Evolutionary conservation across 2,797 vertebrate species (phyloP), one percentile per base, ranked within the genome.

Genomic region (Odontamblyopus rebecca): DNA sequence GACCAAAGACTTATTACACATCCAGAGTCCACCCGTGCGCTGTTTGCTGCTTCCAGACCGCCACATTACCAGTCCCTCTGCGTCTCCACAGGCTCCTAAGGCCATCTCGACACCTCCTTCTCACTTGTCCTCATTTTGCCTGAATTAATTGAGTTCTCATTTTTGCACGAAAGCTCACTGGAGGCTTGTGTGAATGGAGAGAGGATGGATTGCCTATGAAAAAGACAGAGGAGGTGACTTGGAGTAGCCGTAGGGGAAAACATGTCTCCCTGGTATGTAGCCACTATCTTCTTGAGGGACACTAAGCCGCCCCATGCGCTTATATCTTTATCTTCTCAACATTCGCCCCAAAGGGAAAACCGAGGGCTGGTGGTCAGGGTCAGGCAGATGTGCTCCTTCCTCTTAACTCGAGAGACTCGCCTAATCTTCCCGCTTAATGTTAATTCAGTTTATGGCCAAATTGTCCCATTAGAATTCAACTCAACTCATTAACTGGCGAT

Each of bases 71-170:
- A 80, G 83, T 65, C 67, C 35, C 61, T 60, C 41, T 75, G 73
- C 66, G 74, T 79, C 81, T 85, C 81, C 74, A 73, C 57, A 68
- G 80, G 77, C 84, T 83, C 75, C 71, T 75, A 38, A 74, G 65
- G 13, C 81, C 61, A 15, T 65, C 67, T 57, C 66, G 71, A 61
- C 76, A 73, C 81, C 87, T 82, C 82, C 86, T 80, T 82, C 86
- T 81, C 80, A 80, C 77, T 83, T 75, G 83, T 85, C 89, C 91
- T 92, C 91, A 93, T 93, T 94, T 91, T 71, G 82, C 80, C 82
- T 83, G 86, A 92, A 91, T 93, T 92, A 94, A 94, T 94, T 92
- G 93, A 93, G 92, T 93, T 92, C 90, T 94, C 93, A 89, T 93
- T 91, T 91, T 86, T 89, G 81, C 80, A 80, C 80, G 84, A 89